Conservation (phyloP, 1,140 invertebrate species). For the Formica exsecta region DNA sequence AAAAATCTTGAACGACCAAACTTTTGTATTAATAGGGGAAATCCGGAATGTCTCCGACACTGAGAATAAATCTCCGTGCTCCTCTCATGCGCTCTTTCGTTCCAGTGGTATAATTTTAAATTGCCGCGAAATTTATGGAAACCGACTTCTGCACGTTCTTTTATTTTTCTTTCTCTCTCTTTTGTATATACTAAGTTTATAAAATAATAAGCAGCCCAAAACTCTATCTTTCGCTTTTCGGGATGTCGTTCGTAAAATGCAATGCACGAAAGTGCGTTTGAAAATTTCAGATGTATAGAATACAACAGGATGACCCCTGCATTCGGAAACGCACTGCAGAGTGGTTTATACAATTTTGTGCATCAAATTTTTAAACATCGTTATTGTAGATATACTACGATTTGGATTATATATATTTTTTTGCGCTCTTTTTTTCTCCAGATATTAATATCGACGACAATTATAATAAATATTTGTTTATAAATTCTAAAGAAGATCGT, state of each 20-base stretch:
- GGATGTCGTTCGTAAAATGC: constrained; percentile 23
- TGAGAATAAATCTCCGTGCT: constrained; percentile 72
- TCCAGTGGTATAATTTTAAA: constrained; percentile 72
- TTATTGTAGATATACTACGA: not conserved
- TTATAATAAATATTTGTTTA: not conserved
- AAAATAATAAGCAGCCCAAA: constrained; percentile 36
- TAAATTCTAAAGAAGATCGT: not conserved
- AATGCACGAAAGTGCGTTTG: constrained; percentile 8
- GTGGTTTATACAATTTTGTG: constrained; percentile 38
- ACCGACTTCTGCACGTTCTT: constrained; percentile 27
- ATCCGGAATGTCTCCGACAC: constrained; percentile 76
- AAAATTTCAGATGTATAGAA: constrained; percentile 47
- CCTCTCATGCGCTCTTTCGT: constrained; percentile 61
- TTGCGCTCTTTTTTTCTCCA: not conserved
- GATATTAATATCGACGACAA: not conserved
- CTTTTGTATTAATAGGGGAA: constrained; percentile 81
- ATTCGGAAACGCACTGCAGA: constrained; percentile 14
- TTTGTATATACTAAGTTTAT: constrained; percentile 23
- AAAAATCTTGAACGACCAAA: constrained; percentile 74
- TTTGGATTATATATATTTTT: not conserved
- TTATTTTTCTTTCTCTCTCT: constrained; percentile 18
- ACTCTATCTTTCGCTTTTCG: constrained; percentile 42
- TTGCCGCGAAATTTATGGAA: constrained; percentile 71
- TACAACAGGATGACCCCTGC: constrained; percentile 11
- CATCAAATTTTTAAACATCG: constrained; percentile 46